Evolutionary conservation across 2,888 invertebrate genomes (phyloP).

Genomic region (Pseudoips prasinana): DNA sequence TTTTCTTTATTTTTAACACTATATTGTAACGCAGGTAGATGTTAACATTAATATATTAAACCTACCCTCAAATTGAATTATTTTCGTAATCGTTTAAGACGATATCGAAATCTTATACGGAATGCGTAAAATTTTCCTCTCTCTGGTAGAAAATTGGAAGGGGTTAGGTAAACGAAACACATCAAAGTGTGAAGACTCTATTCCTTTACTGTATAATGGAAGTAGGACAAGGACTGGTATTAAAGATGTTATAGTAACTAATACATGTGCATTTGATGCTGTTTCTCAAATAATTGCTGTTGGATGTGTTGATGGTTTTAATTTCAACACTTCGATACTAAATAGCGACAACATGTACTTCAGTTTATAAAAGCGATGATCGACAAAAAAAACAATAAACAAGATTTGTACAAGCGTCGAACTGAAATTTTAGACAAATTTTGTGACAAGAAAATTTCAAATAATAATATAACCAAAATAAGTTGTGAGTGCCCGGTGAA

Average conservation of each 20-base stretch:
- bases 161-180: no score
- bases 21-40: no score
- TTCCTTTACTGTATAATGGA: conserved; percentile 4
- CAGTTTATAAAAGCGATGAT: conserved; percentile 4
- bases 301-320: conserved; percentile 8
- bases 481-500: no score
- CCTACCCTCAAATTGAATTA: no score
- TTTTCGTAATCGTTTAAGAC: no score
- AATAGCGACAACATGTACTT: conserved; percentile 2
- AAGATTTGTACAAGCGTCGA: conserved; percentile 2
- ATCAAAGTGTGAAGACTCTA: background rate
- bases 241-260: conserved; percentile 1
- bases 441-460: conserved; percentile 3
- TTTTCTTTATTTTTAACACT: no score
- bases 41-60: no score
- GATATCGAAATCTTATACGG: no score
- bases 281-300: conserved; percentile 7
- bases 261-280: conserved; percentile 11
- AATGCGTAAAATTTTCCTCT: no score
- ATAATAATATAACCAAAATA: no score
- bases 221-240: conserved; percentile 2
- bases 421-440: conserved; percentile 1
- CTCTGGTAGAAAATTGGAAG: conserved; percentile 10
- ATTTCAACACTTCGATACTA: conserved; percentile 1
- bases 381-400: background rate